These are phyloP conservation scores for Rutilus rutilus DNA, from an alignment of 2,113 vertebrate species.

Conservation along the genomic window DNA sequence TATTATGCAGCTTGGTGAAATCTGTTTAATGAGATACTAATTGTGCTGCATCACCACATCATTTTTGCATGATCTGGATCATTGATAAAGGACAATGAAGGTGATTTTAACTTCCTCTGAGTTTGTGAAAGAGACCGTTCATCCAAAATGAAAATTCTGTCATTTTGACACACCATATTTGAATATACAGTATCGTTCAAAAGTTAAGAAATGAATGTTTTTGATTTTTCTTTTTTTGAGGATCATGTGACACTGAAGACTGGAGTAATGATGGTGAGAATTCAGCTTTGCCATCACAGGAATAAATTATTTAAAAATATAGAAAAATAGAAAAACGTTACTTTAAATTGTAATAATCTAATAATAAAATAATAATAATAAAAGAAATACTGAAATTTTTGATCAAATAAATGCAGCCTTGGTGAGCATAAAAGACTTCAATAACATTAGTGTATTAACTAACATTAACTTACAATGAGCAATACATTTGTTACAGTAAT, in stretches of 20 bases:
- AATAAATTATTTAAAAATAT: background rate
- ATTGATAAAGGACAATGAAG: conserved; percentile 20
- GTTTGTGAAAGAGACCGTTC: background rate
- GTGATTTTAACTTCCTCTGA: background rate
- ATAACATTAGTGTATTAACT: too few relatives aligned
- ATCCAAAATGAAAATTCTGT: background rate
- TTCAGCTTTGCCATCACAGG: background rate
- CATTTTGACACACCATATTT: background rate
- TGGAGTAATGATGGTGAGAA: background rate
- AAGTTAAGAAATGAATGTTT: background rate
- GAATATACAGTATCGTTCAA: too few relatives aligned
- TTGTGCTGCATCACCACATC: background rate
- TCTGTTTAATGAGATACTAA: background rate
- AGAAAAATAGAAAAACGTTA: background rate
- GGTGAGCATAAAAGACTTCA: too few relatives aligned
- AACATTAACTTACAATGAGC: too few relatives aligned
- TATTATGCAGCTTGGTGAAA: background rate
- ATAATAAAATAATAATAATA: too few relatives aligned
- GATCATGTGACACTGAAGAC: background rate
- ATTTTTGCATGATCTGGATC: conserved; percentile 1
- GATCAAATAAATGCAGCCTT: too few relatives aligned
- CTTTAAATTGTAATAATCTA: background rate
- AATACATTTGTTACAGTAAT: too few relatives aligned
- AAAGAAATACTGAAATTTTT: too few relatives aligned
- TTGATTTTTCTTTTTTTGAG: background rate